Conservation (phyloP, 2,113 vertebrate species). For the Prietella phreatophila region DNA sequence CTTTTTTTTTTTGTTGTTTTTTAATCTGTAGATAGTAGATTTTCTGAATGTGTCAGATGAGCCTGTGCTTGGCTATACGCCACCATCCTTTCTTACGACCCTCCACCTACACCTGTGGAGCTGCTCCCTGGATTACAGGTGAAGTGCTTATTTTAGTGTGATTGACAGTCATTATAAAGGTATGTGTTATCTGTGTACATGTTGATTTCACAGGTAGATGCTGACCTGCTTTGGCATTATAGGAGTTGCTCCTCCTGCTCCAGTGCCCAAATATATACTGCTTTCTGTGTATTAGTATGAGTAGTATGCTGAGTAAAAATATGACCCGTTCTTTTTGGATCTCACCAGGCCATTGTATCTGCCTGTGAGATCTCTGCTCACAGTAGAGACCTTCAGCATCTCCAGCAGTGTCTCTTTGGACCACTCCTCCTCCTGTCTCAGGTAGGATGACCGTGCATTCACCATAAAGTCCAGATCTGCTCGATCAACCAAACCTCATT, state of each 20-base stretch:
- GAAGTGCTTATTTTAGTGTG: constrained; percentile 25
- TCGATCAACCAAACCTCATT: neutral
- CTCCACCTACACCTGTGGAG: constrained; percentile 95
- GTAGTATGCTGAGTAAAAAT: neutral
- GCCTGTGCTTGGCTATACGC: constrained; percentile 92
- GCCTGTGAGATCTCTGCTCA: constrained; percentile 85
- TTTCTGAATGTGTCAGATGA: constrained; percentile 96
- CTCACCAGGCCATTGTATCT: constrained; percentile 85
- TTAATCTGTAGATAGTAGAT: constrained; percentile 81
- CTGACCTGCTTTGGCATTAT: too few species aligned
- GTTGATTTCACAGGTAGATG: too few species aligned
- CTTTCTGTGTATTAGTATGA: neutral
- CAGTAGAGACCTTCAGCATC: constrained; percentile 95
- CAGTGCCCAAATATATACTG: neutral
- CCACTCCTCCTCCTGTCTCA: constrained; percentile 89
- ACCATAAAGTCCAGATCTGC: neutral
- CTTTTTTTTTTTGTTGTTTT: constrained; percentile 55
- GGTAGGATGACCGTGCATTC: constrained; percentile 68
- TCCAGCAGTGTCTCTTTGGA: constrained; percentile 92
- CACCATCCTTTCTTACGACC: constrained; percentile 88
- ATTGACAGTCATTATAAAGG: neutral
- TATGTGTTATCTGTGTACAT: neutral
- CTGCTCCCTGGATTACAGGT: constrained; percentile 96
- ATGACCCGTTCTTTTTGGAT: constrained; percentile 27
- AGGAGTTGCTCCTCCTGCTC: too few species aligned